Evolutionary conservation across 2,888 invertebrate species (phyloP).

Genomic region (Dryobotodes eremita): DNA sequence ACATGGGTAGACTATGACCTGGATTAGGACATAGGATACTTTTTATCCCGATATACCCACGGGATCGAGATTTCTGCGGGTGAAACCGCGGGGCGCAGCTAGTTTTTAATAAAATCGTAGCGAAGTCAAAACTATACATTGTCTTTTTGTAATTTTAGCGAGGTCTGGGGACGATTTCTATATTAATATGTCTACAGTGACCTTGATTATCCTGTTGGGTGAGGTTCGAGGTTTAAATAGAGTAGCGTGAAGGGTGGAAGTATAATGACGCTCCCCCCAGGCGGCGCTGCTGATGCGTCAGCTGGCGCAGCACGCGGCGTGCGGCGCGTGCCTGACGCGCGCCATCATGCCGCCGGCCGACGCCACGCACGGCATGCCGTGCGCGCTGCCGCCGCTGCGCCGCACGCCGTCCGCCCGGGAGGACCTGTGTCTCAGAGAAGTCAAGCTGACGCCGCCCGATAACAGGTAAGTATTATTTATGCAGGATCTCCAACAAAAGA

Average conservation of each 20-base stretch:
- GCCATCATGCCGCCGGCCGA: conserved; percentile 76
- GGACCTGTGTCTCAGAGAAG: conserved; percentile 59
- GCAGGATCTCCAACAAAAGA: no score
- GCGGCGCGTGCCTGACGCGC: conserved; percentile 76
- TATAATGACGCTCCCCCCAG: conserved; percentile 5
- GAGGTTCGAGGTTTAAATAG: neutral
- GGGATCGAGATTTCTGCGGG: no score
- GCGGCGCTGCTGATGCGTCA: conserved; percentile 80
- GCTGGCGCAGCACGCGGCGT: conserved; percentile 73
- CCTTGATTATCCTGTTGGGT: neutral
- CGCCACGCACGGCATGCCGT: conserved; percentile 64
- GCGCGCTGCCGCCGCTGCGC: conserved; percentile 72
- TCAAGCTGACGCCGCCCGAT: conserved; percentile 19
- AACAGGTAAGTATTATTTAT: conserved; percentile 28
- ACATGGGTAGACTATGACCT: no score
- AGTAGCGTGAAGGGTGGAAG: neutral
- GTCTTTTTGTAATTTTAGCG: no score
- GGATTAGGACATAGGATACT: no score
- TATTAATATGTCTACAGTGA: neutral
- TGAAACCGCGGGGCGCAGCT: no score
- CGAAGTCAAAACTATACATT: no score
- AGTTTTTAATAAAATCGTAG: no score
- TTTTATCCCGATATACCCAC: no score
- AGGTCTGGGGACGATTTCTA: no score
- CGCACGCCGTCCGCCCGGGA: conserved; percentile 50